Evolutionary conservation across 2,888 invertebrate species (phyloP), one percentile per base, ranked within the genome.

Genomic region (Nycteola revayana): DNA sequence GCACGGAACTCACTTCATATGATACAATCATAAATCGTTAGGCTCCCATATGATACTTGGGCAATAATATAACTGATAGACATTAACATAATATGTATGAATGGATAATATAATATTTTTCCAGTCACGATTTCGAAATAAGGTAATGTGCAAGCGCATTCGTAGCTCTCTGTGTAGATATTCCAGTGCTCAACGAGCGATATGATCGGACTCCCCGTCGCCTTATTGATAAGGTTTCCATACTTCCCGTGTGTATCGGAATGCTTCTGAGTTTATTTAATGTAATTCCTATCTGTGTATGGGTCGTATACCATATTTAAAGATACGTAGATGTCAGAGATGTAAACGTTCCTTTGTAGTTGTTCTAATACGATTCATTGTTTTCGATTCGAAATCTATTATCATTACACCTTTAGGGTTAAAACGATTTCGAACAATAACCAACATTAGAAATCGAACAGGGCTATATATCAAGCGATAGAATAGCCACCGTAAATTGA

Each of bases 151-250:
- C 64, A 53, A 62, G 56, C 40, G 56, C 61, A 69, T 80, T 80
- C 66, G 71, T 76, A 74, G 71, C 66, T 77, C 73, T 64, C 61
- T 60, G 70, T 62, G 68, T 68, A 75, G 67, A 76, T 80, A 78
- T 75, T 69, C 71, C 66, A 64, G 67, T 63, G 67, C 65, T 51
- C 65, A 59, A 49, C 69, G 68, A 66, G 66, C 75, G 85, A 87
- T 86, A 78, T 67, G 75, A 86, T 85, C 86, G 75, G 82, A 77
- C 82, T 64, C 85, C 86, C 86, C 81, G 86, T 71, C 66, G 86
- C 68, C 83, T 84, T 85, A 85, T 84, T 84, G 86, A 86, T 87
- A 86, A 85, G 76, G 75, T 78, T 83, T 80, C 83, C 78, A 80
- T 84, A 85, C 83, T 83, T 84, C 82, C 85, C 79, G 76, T 76